Base-by-base conservation (phyloP, 2,113 vertebrate genomes). In the Plecotus auritus region DNA sequence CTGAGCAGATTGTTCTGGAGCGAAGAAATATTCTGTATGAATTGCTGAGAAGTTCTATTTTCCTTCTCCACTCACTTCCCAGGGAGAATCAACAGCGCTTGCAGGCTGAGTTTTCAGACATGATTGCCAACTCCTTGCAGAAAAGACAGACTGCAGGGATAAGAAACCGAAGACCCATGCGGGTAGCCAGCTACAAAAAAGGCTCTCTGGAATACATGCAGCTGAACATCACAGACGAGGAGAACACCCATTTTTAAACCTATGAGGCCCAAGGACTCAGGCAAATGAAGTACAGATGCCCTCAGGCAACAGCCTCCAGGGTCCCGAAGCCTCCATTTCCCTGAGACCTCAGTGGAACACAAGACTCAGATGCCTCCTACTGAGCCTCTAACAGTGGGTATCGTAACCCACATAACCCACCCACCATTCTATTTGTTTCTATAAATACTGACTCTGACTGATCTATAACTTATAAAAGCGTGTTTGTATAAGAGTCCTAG, bases 51-150 rank as follows among this genome's bases (percentile, higher is more conserved):
- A 30, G 7, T 84, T 66, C 30, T 18, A 3, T 61, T 95, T 94
- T 70, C 45, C 87, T 93, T 96, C 35, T 2, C 23, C 32, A 94
- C 11, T 37, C 94, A 4, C 69, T 90, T 94, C 96, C 35, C 97
- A 99, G 99, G 95, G 99, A 99, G 97, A 99, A 99, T 96, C 99
- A 99, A 97, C 99, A 99, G 98, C 98, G 99, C n/a, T 98, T 99
- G 93, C 99, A 99, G 85, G 98, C 99, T 80, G 99, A 99, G 84
- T 98, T 99, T 97, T 99, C 99, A 0, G 98, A 99, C 90, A 99
- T 99, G 99, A 99, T 99, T 45, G 98, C 98, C 59, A 98, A 91
- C 56, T 98, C 97, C 67, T 97, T 99, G 92, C 97, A 99, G 97
- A 99, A 98, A 77, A 98, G 99, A n/a, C 98, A 98, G 64, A 97